Evolutionary conservation across 2,797 vertebrate genomes (phyloP).

Genomic region (Huso huso): DNA sequence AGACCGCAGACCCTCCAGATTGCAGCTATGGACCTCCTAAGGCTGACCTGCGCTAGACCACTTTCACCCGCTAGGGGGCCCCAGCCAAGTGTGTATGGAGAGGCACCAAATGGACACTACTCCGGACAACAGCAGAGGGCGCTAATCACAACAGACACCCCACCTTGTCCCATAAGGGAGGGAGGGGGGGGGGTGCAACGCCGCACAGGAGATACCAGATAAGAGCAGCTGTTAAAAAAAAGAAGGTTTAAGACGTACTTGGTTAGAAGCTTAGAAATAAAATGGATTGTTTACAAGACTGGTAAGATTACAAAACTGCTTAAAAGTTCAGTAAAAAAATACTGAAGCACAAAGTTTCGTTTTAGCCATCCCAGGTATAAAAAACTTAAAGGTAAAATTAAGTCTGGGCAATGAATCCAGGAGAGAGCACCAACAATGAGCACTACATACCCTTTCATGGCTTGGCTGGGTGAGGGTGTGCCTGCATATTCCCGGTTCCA

Average conservation of each 20-base stretch:
- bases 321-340: slow-evolving; percentile 18
- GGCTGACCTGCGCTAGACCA: slow-evolving; percentile 71
- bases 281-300: slow-evolving; percentile 21
- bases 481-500: no score
- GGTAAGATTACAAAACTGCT: not conserved
- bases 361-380: no score
- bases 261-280: slow-evolving; percentile 50
- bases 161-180: slow-evolving; percentile 11
- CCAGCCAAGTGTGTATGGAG: slow-evolving; percentile 88
- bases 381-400: no score
- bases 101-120: slow-evolving; percentile 91
- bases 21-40: slow-evolving; percentile 77
- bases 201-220: slow-evolving; percentile 72
- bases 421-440: no score
- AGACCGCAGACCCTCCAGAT: slow-evolving; percentile 76
- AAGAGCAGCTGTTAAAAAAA: slow-evolving; percentile 71
- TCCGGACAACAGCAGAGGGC: slow-evolving; percentile 83
- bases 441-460: no score
- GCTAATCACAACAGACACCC: slow-evolving; percentile 60
- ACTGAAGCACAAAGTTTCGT: no score
- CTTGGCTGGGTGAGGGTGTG: no score
- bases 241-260: slow-evolving; percentile 63
- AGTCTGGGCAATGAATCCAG: no score
- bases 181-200: slow-evolving; percentile 53
- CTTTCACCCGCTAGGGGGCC: slow-evolving; percentile 44